Base-by-base conservation (phyloP, 2,797 vertebrate genomes). In the Micrastur ruficollis region DNA sequence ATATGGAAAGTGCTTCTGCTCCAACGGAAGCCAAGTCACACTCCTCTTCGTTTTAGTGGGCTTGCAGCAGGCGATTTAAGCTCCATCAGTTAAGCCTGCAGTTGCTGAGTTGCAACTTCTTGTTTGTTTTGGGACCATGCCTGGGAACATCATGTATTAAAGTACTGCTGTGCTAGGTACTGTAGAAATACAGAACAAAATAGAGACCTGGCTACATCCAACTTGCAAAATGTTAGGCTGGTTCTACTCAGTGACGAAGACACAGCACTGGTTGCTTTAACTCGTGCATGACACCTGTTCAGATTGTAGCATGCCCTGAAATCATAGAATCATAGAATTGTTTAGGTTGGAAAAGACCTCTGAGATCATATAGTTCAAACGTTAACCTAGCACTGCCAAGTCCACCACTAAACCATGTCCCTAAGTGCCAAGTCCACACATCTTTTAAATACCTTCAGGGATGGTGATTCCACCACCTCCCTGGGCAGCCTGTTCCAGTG, bases 51-150 rank as follows among this genome's bases (percentile, higher is more conserved):
- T 72, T 86, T 73, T 32, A 74, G 40, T 13, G 32, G 26, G 19
- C 22, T 78, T 46, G 29, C 23, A 73, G 34, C 0, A 4, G 26
- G 32, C 68, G 46, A 81, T 83, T 52, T 78, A 74, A 55, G 40
- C n/a, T n/a, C 47, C 40, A 27, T 76, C 56, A 53, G 40, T 58
- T 76, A 81, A 72, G 65, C n/a, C 38, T 81, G 55, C 3, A 6
- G 67, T n/a, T 91, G 81, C 44, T 85, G 84, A 91, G 18, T 76
- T 76, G 86, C 36, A 84, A 5, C 36, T 92, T 79, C 40, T 86
- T 86, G 36, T 65, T 95, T 96, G 74, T 85, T 93, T 96, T 96
- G 86, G 74, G 79, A 67, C 31, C 17, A 14, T 44, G 70, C 70
- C 92, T 89, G 29, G 78, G 81, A 94, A 52, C 55, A 73, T 32